phyloP scores from a whole-genome alignment of 2,888 invertebrate genomes.

The Drosophila monieri region DNA sequence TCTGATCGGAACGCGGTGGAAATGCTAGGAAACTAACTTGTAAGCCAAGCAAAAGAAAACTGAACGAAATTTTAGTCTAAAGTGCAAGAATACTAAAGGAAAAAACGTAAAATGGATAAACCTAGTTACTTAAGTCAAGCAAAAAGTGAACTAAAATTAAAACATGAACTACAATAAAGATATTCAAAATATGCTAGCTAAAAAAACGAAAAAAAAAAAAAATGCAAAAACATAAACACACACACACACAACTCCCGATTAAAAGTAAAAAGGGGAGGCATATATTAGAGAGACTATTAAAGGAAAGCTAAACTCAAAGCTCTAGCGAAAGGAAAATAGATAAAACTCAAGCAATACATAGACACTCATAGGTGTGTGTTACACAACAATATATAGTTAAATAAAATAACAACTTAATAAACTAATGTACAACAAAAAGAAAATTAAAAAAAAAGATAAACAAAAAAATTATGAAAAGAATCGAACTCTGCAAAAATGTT shows the following conservation, averaged over 20 bases:
- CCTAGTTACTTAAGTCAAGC: slow-evolving; percentile 42
- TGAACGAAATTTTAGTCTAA: slow-evolving; percentile 68
- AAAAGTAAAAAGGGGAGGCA: slow-evolving; percentile 41
- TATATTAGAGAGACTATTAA: slow-evolving; percentile 62
- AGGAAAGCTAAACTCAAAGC: slow-evolving; percentile 36
- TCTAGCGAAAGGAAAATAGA: slow-evolving; percentile 44
- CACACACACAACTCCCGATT: slow-evolving; percentile 48
- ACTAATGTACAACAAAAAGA: slow-evolving; percentile 42
- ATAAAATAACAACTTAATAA: slow-evolving; percentile 39
- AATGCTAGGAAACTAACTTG: slow-evolving; percentile 46
- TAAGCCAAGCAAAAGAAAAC: slow-evolving; percentile 67
- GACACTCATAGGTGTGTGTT: slow-evolving; percentile 75
- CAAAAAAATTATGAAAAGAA: slow-evolving; percentile 10
- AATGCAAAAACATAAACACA: slow-evolving; percentile 43
- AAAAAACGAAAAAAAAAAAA: slow-evolving; percentile 43
- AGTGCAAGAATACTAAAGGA: slow-evolving; percentile 38
- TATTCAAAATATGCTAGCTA: slow-evolving; percentile 76
- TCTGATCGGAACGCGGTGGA: slow-evolving; percentile 21
- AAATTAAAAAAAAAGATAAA: slow-evolving; percentile 10
- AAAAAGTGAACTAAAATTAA: slow-evolving; percentile 51
- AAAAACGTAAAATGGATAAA: slow-evolving; percentile 38
- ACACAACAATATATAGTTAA: slow-evolving; percentile 71
- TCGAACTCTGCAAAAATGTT: slow-evolving; percentile 38
- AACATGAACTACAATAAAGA: slow-evolving; percentile 67
- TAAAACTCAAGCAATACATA: slow-evolving; percentile 75